Evolutionary conservation across 2,113 vertebrate species (phyloP), one percentile per base, ranked within the genome.

Genomic region (Thymallus thymallus): DNA sequence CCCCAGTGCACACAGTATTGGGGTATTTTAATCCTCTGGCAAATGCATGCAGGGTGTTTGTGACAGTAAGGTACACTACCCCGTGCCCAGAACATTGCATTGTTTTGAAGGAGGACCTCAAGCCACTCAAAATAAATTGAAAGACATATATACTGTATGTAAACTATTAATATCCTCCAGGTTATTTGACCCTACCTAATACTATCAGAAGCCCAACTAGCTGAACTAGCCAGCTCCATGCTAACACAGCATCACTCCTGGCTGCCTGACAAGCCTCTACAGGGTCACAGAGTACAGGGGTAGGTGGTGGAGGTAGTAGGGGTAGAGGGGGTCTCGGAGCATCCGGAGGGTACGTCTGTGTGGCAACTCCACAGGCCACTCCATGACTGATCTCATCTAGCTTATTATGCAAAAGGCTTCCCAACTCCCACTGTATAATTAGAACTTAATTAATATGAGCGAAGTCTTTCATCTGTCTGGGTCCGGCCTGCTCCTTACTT

Each of bases 401-500:
- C 88, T 93, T 89, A 94, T 94, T 96, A 93, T 94, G 94, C 91
- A 91, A 94, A 92, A 92, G 91, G 91, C 93, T 93, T 93, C 91
- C 90, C 93, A 92, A 92, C 93, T 93, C 91, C 90, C 78, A 90
- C 88, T 78, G 86, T 91, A 90, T 95, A 96, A 95, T 96, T 96
- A 95, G 88, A 79, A 82, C 88, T 93, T 95, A 95, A 95, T 96
- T 96, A 95, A 95, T 95, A 94, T 94, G 35, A 41, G 35, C 10
- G 35, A 9, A 41, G 10, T 41, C 35, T 41, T 41, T 41, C 35
- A 41, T 41, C 35, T 41, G 93, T 94, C 92, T 89, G 79, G 91
- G 92, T 93, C 93, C 87, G 83, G 91, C 93, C 94, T 94, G 94
- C 94, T 94, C 94, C 94, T 93, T 92, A 92, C 91, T 93, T 96